These are phyloP conservation scores for Zaprionus ghesquierei DNA, from an alignment of 1,140 invertebrate genomes.

Conservation along the genomic window DNA sequence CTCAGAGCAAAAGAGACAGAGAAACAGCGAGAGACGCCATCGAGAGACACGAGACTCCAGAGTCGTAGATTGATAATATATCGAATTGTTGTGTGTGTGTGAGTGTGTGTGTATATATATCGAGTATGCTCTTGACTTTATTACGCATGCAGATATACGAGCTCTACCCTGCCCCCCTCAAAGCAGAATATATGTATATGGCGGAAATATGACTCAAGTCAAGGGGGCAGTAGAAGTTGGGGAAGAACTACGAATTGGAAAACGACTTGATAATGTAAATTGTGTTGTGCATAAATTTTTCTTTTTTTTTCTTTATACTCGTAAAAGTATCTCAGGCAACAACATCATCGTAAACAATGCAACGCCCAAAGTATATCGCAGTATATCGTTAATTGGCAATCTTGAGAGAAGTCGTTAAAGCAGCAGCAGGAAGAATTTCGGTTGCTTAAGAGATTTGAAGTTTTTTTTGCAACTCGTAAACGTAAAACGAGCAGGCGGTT, in stretches of 20 bases:
- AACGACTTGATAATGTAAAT: slow-evolving; percentile 29
- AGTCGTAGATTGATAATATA: slow-evolving; percentile 23
- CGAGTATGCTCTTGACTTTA: slow-evolving; percentile 8
- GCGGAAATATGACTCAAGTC: slow-evolving; percentile 34
- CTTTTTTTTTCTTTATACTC: too few species aligned
- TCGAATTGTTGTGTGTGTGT: not conserved
- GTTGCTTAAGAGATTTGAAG: not conserved
- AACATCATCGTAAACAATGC: slow-evolving; percentile 6
- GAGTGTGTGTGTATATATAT: not conserved
- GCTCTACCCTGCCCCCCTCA: not conserved
- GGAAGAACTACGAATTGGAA: not conserved
- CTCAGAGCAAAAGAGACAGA: slow-evolving; percentile 27
- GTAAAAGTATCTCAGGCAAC: slow-evolving; percentile 4
- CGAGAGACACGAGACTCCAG: not conserved
- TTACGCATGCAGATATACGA: slow-evolving; percentile 24
- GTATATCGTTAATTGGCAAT: slow-evolving; percentile 24
- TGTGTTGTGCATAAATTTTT: slow-evolving; percentile 30
- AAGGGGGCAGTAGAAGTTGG: not conserved
- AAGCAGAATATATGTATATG: not conserved
- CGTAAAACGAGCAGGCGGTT: not conserved
- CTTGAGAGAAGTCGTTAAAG: slow-evolving; percentile 24
- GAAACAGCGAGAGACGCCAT: not conserved
- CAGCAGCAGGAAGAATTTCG: not conserved
- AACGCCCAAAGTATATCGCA: not conserved
- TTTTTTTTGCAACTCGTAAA: not conserved